Base-by-base conservation (phyloP, 1,140 invertebrate genomes). In the Solen grandis region DNA sequence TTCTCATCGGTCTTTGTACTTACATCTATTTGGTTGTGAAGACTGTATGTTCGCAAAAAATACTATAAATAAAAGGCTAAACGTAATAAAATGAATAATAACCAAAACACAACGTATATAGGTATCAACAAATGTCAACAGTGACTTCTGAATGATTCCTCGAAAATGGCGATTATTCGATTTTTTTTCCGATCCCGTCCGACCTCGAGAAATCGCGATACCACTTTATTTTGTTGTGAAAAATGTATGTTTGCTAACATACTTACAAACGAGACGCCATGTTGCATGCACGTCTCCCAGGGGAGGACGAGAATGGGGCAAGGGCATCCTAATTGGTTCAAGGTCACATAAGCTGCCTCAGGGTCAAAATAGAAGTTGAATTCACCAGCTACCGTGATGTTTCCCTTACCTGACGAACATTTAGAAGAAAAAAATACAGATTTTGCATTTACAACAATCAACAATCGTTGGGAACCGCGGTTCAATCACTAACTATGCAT, bases 301-400 rank as follows among this genome's bases (percentile, higher is more conserved):
- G 86, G 83, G 10, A 90, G 73, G 3, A 91, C 60, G 16, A 86
- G 86, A 25, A 89, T 86, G 62, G 87, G 85, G 38, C 65, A 74
- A 14, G 79, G 83, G 73, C 80, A 82, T 79, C 97, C 91, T 93
- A 98, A 97, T 88, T 97, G 97, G 27, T 76, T 73, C 5, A 98
- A 94, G 25, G 96, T 96, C 27, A 98, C 96, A 41, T 95, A 93
- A 1, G 95, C 96, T 27, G 96, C 95, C 92, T 97, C 96, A 0
- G 96, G 95, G 92, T 97, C 96, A 27, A 89, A 89, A 70, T 94
- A 93, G 87, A 97, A 97, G 92, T 97, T 97, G 87, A 96, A 96
- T 91, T 97, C 96, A 16, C 95, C 95, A 57, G 94, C 92, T 0
- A 93, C 86, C n/a, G 94, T 94, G 31, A 94, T 91, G 88, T 96